Base-by-base conservation (phyloP, 2,888 invertebrate genomes). In the Epinotia nisella region DNA sequence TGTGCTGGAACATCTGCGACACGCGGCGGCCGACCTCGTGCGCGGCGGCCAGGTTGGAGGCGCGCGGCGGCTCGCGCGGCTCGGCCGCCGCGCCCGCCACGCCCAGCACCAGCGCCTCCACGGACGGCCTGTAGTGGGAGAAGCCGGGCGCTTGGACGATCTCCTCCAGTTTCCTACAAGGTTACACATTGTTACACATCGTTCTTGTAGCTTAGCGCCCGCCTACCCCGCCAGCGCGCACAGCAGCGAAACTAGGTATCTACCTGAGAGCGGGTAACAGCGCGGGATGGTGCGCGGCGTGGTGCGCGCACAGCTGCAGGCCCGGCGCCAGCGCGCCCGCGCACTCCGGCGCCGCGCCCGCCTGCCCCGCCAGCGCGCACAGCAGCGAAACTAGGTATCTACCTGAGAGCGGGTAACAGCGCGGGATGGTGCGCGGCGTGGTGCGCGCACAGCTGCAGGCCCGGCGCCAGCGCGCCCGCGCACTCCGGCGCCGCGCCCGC, bases 1-100 rank as follows among this genome's bases (percentile, higher is more conserved):
- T 94, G 59, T 92, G 90, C 60, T 94, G 91, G 83, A 94, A 93
- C 80, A 94, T 94, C 70, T 92, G 92, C 29, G 94, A 89, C 77
- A 94, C 92, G 1, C 94, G 78, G 9, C 94, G 78, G 65, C 93
- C 93, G 1, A 94, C 93, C 66, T 93, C 92, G 49, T 92, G 91
- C 2, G 92, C 93, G 0, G 91, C 81, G 3, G 88, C 88, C 1
- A 90, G 80, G 82, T 90, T 89, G 74, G 87, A 76, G 3, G 84
- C 76, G 82, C 0, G 85, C 78, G 35, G 78, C 70, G 74, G 85
- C 76, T 60, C 84, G 74, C 15, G 79, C 2, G 69, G 70, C 7
- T 77, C 82, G 1, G 71, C 56, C 2, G 75, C 71, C 7, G 79
- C 72, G 1, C 83, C 85, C 0, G 85, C 82, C 1, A 84, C 79